A percentile compares a stretch with the other conserved stretches of the same genome.
Evolutionary conservation across 2,797 vertebrate genomes (phyloP).

Genomic region (Eidolon dupreanum): DNA sequence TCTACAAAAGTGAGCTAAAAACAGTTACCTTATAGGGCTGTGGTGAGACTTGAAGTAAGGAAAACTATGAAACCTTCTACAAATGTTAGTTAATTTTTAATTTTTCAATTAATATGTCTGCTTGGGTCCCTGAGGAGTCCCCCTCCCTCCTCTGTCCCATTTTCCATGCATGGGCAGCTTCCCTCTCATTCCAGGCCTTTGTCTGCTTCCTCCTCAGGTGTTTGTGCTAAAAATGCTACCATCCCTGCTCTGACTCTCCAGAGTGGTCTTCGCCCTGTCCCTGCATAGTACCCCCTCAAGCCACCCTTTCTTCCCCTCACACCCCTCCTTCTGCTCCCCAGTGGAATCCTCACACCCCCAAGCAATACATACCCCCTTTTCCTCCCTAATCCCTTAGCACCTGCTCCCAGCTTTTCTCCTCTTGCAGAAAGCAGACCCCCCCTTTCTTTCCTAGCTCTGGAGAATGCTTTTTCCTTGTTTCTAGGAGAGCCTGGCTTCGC

Average conservation of each 20-base stretch:
- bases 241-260: slow-evolving; percentile 22
- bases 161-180: slow-evolving; percentile 76
- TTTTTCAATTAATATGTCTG: slow-evolving; percentile 80
- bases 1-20: neutral
- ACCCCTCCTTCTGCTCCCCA: neutral
- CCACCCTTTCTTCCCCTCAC: neutral
- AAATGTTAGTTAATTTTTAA: slow-evolving; percentile 82
- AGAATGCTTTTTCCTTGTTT: slow-evolving; percentile 16
- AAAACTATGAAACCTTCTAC: slow-evolving; percentile 68
- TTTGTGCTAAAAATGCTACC: slow-evolving; percentile 41
- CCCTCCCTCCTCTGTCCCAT: slow-evolving; percentile 76
- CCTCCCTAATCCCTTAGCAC: neutral
- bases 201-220: slow-evolving; percentile 78
- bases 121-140: slow-evolving; percentile 64
- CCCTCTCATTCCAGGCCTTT: slow-evolving; percentile 73
- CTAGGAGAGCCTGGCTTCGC: slow-evolving; percentile 32
- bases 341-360: slow-evolving; percentile 55
- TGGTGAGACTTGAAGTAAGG: slow-evolving; percentile 36
- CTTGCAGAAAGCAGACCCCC: neutral
- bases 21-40: neutral
- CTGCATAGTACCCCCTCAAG: neutral
- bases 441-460: neutral
- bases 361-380: slow-evolving; percentile 68
- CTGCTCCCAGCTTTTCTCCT: slow-evolving; percentile 44
- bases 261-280: slow-evolving; percentile 9